These are phyloP conservation scores for Ceryle rudis DNA, from an alignment of 2,797 vertebrate species.

Conservation along the genomic window DNA sequence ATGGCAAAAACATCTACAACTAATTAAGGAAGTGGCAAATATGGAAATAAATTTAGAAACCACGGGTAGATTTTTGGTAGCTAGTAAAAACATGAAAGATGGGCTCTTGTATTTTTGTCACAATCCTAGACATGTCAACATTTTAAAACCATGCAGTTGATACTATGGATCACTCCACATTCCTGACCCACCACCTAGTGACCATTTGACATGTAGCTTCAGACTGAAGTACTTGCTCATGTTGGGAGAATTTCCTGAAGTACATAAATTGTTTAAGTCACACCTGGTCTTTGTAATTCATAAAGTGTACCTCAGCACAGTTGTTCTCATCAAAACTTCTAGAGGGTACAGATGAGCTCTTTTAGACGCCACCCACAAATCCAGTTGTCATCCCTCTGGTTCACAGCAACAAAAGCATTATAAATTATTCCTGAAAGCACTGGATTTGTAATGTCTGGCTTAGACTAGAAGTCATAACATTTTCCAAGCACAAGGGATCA, in stretches of 20 bases:
- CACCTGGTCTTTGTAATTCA: neutral
- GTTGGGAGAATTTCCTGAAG: neutral
- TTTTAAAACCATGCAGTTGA: neutral
- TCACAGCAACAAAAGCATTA: neutral
- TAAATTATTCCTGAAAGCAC: neutral
- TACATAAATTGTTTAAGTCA: neutral
- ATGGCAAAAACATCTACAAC: neutral
- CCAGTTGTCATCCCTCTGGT: neutral
- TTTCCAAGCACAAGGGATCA: neutral
- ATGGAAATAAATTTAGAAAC: neutral
- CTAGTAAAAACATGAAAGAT: neutral
- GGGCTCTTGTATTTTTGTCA: neutral
- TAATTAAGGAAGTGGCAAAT: neutral
- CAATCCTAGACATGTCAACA: neutral
- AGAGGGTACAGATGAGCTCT: neutral
- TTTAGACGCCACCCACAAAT: neutral
- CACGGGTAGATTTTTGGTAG: neutral
- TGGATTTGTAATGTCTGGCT: neutral
- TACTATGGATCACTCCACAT: neutral
- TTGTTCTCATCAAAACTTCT: neutral
- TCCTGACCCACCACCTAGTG: neutral
- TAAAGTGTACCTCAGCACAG: neutral
- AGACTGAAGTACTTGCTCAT: accelerated
- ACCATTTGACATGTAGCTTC: neutral
- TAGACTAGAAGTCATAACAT: neutral